A percentile compares a stretch with the other conserved stretches of the same genome.
These are phyloP conservation scores for Thaumetopoea pityocampa DNA, from an alignment of 1,140 invertebrate species.

Conservation along the genomic window DNA sequence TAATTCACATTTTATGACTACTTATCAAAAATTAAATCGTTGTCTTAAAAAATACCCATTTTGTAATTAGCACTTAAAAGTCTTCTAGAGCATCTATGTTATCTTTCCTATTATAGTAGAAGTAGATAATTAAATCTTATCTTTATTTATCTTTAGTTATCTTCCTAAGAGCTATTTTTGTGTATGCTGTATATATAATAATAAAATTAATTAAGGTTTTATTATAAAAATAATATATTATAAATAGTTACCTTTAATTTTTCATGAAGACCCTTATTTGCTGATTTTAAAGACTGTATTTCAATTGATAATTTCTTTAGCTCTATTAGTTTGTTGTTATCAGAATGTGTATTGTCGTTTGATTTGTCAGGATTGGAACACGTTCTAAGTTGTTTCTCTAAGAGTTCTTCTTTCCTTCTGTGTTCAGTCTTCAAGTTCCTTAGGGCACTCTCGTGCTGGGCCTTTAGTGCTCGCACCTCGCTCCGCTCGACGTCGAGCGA, in stretches of 20 bases:
- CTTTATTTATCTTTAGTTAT: too few relatives aligned
- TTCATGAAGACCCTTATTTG: slow-evolving; percentile 72
- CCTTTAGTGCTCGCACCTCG: slow-evolving; percentile 71
- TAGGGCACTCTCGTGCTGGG: slow-evolving; percentile 58
- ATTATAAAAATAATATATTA: slow-evolving; percentile 9
- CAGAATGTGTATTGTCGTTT: slow-evolving; percentile 32
- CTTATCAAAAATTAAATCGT: too few relatives aligned
- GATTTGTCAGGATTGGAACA: slow-evolving; percentile 45
- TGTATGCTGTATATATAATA: too few relatives aligned
- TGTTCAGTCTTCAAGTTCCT: slow-evolving; percentile 71
- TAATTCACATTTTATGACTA: too few relatives aligned
- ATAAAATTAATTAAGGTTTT: too few relatives aligned
- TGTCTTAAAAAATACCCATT: too few relatives aligned
- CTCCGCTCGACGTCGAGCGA: slow-evolving; percentile 75
- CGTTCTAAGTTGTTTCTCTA: slow-evolving; percentile 66
- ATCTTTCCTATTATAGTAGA: too few relatives aligned
- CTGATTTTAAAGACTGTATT: slow-evolving; percentile 71
- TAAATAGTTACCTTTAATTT: slow-evolving; percentile 63
- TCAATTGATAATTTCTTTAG: slow-evolving; percentile 58
- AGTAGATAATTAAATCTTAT: too few relatives aligned
- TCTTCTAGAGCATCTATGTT: too few relatives aligned
- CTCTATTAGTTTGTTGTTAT: slow-evolving; percentile 45
- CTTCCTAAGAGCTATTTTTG: too few relatives aligned
- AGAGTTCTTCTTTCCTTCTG: slow-evolving; percentile 62
- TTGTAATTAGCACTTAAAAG: too few relatives aligned